Percentiles rank a stretch among this genome's conserved stretches.
These are phyloP conservation scores for Ammodytes marinus DNA, from an alignment of 2,113 vertebrate species.

Conservation along the genomic window DNA sequence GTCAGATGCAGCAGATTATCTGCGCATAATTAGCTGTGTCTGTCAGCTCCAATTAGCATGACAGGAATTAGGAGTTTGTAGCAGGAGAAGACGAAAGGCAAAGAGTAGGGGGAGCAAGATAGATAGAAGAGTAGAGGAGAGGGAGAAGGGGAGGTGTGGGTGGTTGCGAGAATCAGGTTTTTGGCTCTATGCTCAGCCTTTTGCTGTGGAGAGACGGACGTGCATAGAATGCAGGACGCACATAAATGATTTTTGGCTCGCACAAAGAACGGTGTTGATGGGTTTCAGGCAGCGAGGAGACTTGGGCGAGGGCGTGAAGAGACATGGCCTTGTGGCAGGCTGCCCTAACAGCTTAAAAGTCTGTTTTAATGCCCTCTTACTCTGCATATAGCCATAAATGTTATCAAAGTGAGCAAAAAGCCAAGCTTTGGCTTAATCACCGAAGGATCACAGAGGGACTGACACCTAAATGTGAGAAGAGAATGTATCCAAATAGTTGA, in stretches of 20 bases:
- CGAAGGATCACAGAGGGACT: slow-evolving; percentile 15
- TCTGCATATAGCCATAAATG: not conserved
- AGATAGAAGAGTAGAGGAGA: not conserved
- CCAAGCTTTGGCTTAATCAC: slow-evolving; percentile 1
- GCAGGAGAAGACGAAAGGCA: slow-evolving; percentile 37
- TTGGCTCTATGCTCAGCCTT: slow-evolving; percentile 66
- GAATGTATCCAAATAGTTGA: not conserved
- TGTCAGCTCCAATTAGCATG: slow-evolving; percentile 88
- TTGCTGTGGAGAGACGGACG: slow-evolving; percentile 37
- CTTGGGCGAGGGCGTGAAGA: not conserved
- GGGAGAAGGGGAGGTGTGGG: slow-evolving; percentile 10
- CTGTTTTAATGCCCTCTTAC: not conserved
- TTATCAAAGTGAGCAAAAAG: slow-evolving; percentile 13
- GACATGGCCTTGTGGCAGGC: not conserved
- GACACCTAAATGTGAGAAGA: slow-evolving; percentile 18
- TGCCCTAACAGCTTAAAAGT: slow-evolving; percentile 1
- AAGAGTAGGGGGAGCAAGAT: not conserved
- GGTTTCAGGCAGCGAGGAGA: slow-evolving; percentile 33
- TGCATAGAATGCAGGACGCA: slow-evolving; percentile 48
- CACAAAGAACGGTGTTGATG: slow-evolving; percentile 37
- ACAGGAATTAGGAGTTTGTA: slow-evolving; percentile 82
- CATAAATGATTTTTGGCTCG: slow-evolving; percentile 43
- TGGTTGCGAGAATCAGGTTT: slow-evolving; percentile 51
- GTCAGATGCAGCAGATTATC: slow-evolving; percentile 89
- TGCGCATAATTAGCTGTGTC: slow-evolving; percentile 86